Evolutionary conservation across 2,113 vertebrate genomes (phyloP), one percentile per base, ranked within the genome.

Genomic region (Spea bombifrons): DNA sequence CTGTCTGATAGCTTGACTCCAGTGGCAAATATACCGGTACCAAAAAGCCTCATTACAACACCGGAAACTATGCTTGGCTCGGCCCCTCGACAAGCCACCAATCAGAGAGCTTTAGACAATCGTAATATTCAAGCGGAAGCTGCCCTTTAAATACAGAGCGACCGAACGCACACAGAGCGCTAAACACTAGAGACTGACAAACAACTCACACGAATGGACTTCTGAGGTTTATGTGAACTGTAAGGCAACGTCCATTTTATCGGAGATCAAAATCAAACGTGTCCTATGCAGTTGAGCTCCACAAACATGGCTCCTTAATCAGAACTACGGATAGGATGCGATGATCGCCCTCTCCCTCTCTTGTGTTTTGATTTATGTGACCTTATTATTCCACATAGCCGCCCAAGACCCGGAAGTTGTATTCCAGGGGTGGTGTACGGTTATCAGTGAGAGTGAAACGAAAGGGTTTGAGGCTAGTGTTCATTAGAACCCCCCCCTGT

Each of bases 331-430:
- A 30, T 30, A 30, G 30, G 30, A 30, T 30, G 30, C 30, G 30
- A 30, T 30, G 30, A 30, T 30, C 30, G 30, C 55, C 12, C 55
- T 5, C 4, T 4, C 4, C 3, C 55, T 5, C 55, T 59, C 55
- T 59, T 13, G 8, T 59, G 55, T 59, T 59, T 59, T 13, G 55
- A 9, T 59, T 5, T 10, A 59, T 30, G 10, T 59, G 55, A 9
- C 10, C 4, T 59, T 9, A 12, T 59, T 59, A 59, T 52, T 30
- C 30, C 30, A 52, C 8, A 44, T 50, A 30, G 43, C 55, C 43
- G 17, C 69, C 68, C 52, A 6, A 16, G 48, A 53, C 30, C 55
- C 46, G 72, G 79, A 76, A 78, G 75, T 69, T 45, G 75, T 61
- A 8, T n/a, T 8, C 10, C 57, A 59, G 8, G 52, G 57, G 52